Conservation (phyloP, 1,140 invertebrate genomes). For the Galendromus occidentalis region DNA sequence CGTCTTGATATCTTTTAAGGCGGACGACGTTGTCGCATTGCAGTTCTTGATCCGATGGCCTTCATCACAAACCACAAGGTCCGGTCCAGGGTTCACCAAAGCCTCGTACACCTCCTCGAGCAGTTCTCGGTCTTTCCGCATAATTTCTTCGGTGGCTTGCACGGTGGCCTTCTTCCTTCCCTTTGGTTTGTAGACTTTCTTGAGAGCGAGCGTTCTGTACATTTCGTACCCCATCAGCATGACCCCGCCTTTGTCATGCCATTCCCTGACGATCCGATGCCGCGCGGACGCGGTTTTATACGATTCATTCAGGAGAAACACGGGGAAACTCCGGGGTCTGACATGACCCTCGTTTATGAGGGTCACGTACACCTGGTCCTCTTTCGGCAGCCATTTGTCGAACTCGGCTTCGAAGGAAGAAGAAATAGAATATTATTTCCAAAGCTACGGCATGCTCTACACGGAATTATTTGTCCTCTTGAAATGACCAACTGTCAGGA, state of each 20-base stretch:
- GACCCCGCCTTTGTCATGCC: conserved; percentile 69
- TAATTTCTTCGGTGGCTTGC: conserved; percentile 12
- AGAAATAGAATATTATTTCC: background rate
- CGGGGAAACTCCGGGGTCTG: conserved; percentile 53
- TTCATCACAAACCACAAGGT: conserved; percentile 84
- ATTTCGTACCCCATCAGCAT: conserved; percentile 93
- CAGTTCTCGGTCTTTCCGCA: conserved; percentile 14
- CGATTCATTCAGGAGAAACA: conserved; percentile 79
- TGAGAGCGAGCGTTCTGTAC: conserved; percentile 37
- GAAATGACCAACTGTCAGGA: too few species aligned
- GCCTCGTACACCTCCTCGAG: conserved; percentile 55
- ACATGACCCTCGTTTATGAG: conserved; percentile 20
- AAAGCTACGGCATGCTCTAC: background rate
- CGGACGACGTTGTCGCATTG: conserved; percentile 74
- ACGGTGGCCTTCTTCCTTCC: conserved; percentile 11
- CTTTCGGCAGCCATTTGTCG: conserved; percentile 74
- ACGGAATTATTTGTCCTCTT: background rate
- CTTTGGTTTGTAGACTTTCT: conserved; percentile 16
- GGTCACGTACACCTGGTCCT: conserved; percentile 21
- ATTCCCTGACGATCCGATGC: conserved; percentile 42
- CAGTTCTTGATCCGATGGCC: conserved; percentile 91
- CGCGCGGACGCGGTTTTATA: conserved; percentile 72
- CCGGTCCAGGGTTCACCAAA: conserved; percentile 73
- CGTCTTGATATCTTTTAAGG: conserved; percentile 72
- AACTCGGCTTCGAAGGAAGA: conserved; percentile 52